Conservation (phyloP, 2,888 invertebrate species). For the Amphipyra tragopoginis region DNA sequence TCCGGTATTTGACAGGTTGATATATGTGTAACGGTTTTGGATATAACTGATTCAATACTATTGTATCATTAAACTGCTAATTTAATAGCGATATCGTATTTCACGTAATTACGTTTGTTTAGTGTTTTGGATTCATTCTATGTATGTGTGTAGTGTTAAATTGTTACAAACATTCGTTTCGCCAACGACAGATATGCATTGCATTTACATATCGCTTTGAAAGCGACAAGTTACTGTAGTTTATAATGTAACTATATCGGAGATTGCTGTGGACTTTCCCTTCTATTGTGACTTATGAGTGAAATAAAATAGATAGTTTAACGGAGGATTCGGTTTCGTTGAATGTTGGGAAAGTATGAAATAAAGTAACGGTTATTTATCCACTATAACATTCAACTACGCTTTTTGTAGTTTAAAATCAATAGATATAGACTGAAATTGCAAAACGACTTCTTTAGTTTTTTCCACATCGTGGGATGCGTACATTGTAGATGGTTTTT, state of each 20-base stretch:
- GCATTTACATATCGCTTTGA: conserved; percentile 40
- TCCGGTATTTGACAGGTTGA: conserved; percentile 84
- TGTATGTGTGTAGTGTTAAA: neutral
- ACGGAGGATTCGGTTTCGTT: too few species aligned
- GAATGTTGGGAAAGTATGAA: too few species aligned
- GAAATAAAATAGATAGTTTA: neutral
- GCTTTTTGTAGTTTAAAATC: too few species aligned
- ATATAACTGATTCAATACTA: conserved; percentile 68
- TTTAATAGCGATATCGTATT: conserved; percentile 63
- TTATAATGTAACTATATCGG: conserved; percentile 21
- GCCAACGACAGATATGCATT: conserved; percentile 24
- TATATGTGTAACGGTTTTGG: conserved; percentile 71
- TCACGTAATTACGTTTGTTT: conserved; percentile 64
- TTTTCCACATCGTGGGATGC: too few species aligned
- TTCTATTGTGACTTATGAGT: neutral
- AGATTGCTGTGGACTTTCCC: conserved; percentile 25
- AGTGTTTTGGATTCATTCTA: conserved; percentile 54
- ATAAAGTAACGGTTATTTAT: too few species aligned
- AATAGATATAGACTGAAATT: too few species aligned
- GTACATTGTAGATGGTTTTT: too few species aligned
- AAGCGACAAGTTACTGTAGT: conserved; percentile 36
- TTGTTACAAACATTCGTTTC: conserved; percentile 15
- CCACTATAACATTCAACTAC: too few species aligned
- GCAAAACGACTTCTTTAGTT: too few species aligned
- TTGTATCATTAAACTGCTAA: conserved; percentile 63